Base-by-base conservation (phyloP, 35 echinoderm and acorn worm species). In the Ophiothrix spiculata region DNA sequence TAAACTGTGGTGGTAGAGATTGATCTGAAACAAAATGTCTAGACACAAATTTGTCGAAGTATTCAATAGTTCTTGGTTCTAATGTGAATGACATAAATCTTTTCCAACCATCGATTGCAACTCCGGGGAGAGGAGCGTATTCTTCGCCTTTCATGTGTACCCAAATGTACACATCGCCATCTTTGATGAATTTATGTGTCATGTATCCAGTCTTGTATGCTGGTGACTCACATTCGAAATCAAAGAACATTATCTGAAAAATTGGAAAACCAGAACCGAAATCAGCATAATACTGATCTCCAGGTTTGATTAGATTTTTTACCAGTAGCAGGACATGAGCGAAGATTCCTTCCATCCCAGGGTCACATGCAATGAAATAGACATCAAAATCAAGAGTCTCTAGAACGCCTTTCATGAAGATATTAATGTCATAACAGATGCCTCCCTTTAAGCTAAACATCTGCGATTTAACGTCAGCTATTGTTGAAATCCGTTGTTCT, bases 241-340 rank as follows among this genome's bases (percentile, higher is more conserved):
- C 35, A 17, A 87, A 33, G 41, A 38, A 46, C n/a, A 87, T 78
- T 28, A 75, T 33, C n/a, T 54, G 0, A 14, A 39, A 77, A 4
- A 46, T 39, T 16, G 74, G 75, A 87, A 40, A 87, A 40, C 74
- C 85, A 77, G 35, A 40, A 17, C 69, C 85, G n/a, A 87, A n/a
- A 77, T 87, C 85, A 19, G 78, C 69, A 19, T 41, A 39, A 39
- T 77, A 77, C 0, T 16, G 19, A 77, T 87, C 85, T 39, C 85
- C 85, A 38, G 64, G 63, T 37, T 40, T 75, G 39, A 40, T 41
- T n/a, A 87, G 32, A 29, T 77, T 76, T 28, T 77, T 87, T 3
- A 87, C 85, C 36, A 78, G n/a, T 13, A 34, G 25, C 41, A 45
- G 34, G 35, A 77, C 3, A 39, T 87, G 85, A 77, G 37, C 39